A percentile compares a stretch with the other conserved stretches of the same genome.
These are phyloP conservation scores for Thaumetopoea pityocampa DNA, from an alignment of 1,140 invertebrate species.

Conservation along the genomic window DNA sequence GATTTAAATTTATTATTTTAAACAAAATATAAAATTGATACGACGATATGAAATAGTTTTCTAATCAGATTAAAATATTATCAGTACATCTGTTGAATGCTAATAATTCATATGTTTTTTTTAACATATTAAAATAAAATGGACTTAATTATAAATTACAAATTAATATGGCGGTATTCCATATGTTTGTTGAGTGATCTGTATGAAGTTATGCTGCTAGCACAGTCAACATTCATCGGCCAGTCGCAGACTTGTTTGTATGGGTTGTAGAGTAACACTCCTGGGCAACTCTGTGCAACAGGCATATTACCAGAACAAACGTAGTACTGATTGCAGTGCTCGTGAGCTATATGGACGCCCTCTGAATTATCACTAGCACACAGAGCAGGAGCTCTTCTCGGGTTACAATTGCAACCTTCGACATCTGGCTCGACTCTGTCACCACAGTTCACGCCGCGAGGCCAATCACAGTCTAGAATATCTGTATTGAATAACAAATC, in stretches of 20 bases:
- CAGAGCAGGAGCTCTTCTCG: conserved; percentile 6
- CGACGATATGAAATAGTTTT: too few species aligned
- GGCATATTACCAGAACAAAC: conserved; percentile 1
- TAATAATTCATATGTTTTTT: too few species aligned
- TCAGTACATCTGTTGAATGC: too few species aligned
- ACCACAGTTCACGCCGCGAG: conserved; percentile 66
- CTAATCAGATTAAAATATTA: too few species aligned
- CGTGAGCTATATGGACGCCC: conserved; percentile 8
- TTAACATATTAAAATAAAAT: too few species aligned
- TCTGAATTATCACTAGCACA: conserved; percentile 3
- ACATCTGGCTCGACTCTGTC: conserved; percentile 13
- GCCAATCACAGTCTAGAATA: conserved; percentile 57
- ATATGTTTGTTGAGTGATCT: conserved; percentile 21
- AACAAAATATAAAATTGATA: too few species aligned
- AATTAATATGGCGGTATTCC: conserved; percentile 14
- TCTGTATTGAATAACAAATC: conserved; percentile 31
- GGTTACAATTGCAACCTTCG: conserved; percentile 16
- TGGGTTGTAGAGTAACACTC: conserved; percentile 1
- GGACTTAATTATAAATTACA: too few species aligned
- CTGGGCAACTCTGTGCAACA: neutral
- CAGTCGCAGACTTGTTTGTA: conserved; percentile 5
- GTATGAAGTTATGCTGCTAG: conserved; percentile 2
- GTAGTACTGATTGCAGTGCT: conserved; percentile 13
- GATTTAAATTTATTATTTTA: too few species aligned
- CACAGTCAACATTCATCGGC: conserved; percentile 13